phyloP scores from a whole-genome alignment of 2,888 invertebrate species.

The Cylindroiulus punctatus region DNA sequence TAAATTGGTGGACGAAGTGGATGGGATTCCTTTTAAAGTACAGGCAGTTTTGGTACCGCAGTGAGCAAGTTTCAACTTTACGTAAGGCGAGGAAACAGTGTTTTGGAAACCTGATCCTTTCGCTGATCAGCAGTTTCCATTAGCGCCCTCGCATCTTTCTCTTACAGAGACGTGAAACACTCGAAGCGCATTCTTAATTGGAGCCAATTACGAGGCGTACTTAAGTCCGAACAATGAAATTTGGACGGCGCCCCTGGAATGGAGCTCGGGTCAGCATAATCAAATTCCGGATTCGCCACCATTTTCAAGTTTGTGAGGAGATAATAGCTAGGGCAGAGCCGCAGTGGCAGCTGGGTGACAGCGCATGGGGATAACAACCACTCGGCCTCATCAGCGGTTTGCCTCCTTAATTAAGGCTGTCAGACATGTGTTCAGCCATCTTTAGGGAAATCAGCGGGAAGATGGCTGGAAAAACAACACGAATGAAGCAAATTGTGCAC shows the following conservation, averaged over 20 bases:
- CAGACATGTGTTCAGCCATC: background rate
- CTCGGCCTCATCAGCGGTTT: background rate
- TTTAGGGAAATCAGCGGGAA: constrained; percentile 3
- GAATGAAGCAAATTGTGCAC: too few species aligned
- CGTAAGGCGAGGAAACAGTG: background rate
- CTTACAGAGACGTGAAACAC: background rate
- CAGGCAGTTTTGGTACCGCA: too few species aligned
- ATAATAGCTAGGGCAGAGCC: too few species aligned
- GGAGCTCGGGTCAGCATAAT: background rate
- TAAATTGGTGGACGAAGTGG: too few species aligned
- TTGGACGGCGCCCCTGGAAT: background rate
- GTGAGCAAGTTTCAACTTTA: too few species aligned
- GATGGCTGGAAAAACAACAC: too few species aligned
- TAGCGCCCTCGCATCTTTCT: too few species aligned
- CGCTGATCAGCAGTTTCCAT: background rate
- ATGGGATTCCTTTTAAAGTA: too few species aligned
- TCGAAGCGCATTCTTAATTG: background rate
- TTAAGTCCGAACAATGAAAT: constrained; percentile 18
- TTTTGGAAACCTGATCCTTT: background rate
- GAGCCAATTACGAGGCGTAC: background rate
- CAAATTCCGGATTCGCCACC: background rate
- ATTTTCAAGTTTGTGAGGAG: background rate
- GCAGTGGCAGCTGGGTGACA: background rate
- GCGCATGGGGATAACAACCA: background rate
- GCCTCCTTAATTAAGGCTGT: background rate